Base-by-base conservation (phyloP, 1,140 invertebrate species). In the Halesus radiatus region DNA sequence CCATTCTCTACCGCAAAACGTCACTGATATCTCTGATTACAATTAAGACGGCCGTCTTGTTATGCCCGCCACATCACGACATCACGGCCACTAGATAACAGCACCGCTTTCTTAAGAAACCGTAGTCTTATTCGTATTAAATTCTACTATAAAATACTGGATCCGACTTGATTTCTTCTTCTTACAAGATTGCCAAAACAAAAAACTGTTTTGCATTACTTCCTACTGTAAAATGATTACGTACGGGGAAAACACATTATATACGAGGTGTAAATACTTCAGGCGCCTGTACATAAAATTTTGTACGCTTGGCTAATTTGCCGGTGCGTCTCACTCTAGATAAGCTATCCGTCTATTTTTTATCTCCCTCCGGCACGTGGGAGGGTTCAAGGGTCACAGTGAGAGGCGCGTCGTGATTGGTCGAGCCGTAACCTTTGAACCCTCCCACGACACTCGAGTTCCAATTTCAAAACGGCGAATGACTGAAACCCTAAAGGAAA, bases 361-460 rank as follows among this genome's bases (percentile, higher is more conserved):
- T 52, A 53, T 80, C 75, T 62, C 79, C 3, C 18, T 80, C 32
- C 15, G 52, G 13, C 79, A 53, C 77, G 79, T 79, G 82, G 82
- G 82, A 76, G 82, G 82, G 82, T 64, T 83, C 82, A 81, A 62
- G 78, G 82, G 82, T 83, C 82, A 83, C 56, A 66, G 56, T 56
- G 50, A 66, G 74, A 75, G 75, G 15, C 53, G 76, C 70, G 56
- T 64, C 37, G 53, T 77, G 76, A 83, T 83, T 83, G 82, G 82
- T 64, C 54, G 60, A 62, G 45, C 54, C 58, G 79, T 83, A 70
- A 83, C 82, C 82, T 83, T 83, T 83, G 79, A 81, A 64, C 82
- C 82, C 82, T 79, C 82, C 80, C 79, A 23, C 68, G 56, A 45
- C 50, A 32, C 62, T n/a, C 7, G n/a, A 64, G 56, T 64, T 54